Conservation (phyloP, 2,113 vertebrate genomes). For the Naja naja region DNA sequence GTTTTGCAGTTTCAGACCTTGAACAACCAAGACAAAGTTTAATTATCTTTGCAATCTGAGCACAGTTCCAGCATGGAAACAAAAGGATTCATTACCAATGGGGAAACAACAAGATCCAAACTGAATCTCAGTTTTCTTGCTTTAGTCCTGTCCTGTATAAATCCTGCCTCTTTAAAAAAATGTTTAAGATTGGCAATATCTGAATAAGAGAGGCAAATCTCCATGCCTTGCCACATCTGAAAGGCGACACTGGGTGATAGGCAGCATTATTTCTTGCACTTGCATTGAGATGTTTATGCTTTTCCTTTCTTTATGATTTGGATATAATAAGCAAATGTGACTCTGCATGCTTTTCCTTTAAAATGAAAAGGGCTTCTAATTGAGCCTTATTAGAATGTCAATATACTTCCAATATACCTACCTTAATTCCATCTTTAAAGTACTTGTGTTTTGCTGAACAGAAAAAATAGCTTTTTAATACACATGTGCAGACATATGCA, state of each 20-base stretch:
- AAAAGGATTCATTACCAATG: background rate
- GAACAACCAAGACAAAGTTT: background rate
- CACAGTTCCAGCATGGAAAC: background rate
- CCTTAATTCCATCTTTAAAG: constrained; percentile 46
- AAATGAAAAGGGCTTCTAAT: constrained; percentile 39
- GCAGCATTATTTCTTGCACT: constrained; percentile 10
- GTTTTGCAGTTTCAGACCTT: background rate
- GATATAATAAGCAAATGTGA: constrained; percentile 55
- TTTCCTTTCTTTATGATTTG: constrained; percentile 34
- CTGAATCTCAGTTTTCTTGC: background rate
- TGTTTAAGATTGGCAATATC: constrained; percentile 5
- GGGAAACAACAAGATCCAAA: background rate
- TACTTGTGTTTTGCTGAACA: constrained; percentile 37
- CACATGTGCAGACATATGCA: too few relatives aligned
- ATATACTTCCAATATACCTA: constrained; percentile 40
- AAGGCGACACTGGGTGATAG: constrained; percentile 25
- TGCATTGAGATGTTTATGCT: background rate
- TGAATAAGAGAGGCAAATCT: constrained; percentile 16
- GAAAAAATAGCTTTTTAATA: constrained; percentile 22
- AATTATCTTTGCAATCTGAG: background rate
- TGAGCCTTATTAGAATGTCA: constrained; percentile 66
- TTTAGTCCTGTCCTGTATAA: background rate
- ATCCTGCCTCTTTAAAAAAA: background rate
- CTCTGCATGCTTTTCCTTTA: background rate
- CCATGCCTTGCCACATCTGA: constrained; percentile 35